phyloP scores from a whole-genome alignment of 2,113 vertebrate species.

The Gorsachius goisagi region DNA sequence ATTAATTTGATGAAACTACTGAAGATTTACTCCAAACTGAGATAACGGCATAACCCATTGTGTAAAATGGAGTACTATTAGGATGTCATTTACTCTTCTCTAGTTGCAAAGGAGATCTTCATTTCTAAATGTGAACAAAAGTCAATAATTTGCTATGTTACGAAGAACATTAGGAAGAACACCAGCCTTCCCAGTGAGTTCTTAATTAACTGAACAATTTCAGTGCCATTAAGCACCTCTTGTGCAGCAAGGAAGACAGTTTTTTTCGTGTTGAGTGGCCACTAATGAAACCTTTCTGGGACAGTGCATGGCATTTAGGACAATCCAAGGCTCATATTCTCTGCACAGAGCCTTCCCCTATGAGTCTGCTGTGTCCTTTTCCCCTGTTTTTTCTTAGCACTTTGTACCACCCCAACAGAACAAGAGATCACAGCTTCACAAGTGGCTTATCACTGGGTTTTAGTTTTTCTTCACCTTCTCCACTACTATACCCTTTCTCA shows the following conservation, averaged over 20 bases:
- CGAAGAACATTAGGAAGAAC: not conserved
- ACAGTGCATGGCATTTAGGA: not conserved
- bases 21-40: not conserved
- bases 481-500: not conserved
- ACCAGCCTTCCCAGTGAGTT: not conserved
- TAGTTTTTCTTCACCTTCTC: not conserved
- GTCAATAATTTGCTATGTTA: not conserved
- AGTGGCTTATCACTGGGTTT: not conserved
- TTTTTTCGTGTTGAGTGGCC: not conserved
- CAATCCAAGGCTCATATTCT: not conserved
- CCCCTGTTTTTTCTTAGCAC: not conserved
- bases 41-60: not conserved
- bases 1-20: not conserved
- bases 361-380: not conserved
- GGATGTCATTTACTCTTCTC: not conserved
- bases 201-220: conserved; percentile 31
- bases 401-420: not conserved
- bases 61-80: not conserved
- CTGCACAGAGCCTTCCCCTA: not conserved
- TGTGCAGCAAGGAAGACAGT: not conserved
- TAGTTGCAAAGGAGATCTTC: not conserved
- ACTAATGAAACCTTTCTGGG: not conserved
- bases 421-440: not conserved
- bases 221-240: not conserved
- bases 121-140: conserved; percentile 23